Percentiles rank a stretch among this genome's conserved stretches.
Evolutionary conservation across 2,113 vertebrate species (phyloP).

Genomic region (Larimichthys crocea): DNA sequence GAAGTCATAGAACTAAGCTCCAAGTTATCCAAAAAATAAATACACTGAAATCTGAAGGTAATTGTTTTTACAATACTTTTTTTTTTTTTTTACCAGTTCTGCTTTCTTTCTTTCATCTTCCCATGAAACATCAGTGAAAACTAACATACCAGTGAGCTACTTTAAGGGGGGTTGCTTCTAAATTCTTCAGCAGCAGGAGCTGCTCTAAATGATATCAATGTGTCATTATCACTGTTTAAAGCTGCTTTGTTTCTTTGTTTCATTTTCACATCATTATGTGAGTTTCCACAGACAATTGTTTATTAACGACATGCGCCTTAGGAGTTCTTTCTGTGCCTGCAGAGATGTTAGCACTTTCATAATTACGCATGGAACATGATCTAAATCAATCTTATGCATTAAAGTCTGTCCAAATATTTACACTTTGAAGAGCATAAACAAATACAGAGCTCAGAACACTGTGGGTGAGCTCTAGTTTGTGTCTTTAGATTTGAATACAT

Average conservation of each 20-base stretch:
- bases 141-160: neutral
- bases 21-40: neutral
- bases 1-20: neutral
- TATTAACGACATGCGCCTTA: neutral
- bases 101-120: neutral
- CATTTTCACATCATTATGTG: neutral
- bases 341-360: neutral
- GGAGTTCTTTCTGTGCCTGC: neutral
- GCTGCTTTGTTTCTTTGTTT: constrained; percentile 1
- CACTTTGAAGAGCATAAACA: neutral
- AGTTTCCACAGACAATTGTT: neutral
- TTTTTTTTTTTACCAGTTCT: no score
- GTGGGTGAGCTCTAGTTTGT: neutral
- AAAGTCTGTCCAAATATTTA: neutral
- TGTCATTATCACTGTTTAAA: neutral
- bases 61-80: neutral
- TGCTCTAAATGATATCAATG: neutral
- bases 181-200: neutral
- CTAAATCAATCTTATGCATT: neutral
- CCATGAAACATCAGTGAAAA: neutral
- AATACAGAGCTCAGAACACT: neutral
- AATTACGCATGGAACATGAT: neutral
- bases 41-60: neutral
- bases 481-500: neutral
- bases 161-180: neutral